Conservation (phyloP, 2,888 invertebrate genomes). For the Isotomurus palustris region DNA sequence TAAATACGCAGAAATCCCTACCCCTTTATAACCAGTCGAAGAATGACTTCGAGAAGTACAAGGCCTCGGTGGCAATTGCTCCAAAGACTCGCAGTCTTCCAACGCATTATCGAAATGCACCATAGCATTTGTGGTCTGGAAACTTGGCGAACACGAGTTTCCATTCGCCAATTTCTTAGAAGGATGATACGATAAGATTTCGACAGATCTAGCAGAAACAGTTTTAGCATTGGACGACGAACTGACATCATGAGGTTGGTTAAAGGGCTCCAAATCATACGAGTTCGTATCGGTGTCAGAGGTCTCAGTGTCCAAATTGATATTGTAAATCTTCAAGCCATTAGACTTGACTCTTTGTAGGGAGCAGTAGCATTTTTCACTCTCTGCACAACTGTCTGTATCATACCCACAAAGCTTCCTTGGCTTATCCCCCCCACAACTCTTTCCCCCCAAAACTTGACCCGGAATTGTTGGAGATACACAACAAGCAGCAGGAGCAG, state of each 20-base stretch:
- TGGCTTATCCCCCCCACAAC: conserved; percentile 9
- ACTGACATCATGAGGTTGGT: conserved; percentile 14
- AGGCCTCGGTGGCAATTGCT: too few relatives aligned
- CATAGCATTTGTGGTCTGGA: conserved; percentile 30
- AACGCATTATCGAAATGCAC: conserved; percentile 29
- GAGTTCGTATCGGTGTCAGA: conserved; percentile 46
- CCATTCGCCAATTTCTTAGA: conserved; percentile 32
- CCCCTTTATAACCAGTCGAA: too few relatives aligned
- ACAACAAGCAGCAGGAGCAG: conserved; percentile 10
- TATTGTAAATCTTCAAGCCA: conserved; percentile 47
- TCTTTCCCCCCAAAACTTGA: not conserved
- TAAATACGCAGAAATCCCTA: too few relatives aligned
- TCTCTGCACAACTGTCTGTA: conserved; percentile 72
- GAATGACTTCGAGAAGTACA: too few relatives aligned
- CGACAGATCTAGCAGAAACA: conserved; percentile 30
- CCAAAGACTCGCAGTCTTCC: too few relatives aligned
- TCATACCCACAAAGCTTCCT: conserved; percentile 69
- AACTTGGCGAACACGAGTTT: conserved; percentile 17
- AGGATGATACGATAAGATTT: conserved; percentile 44
- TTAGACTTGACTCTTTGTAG: conserved; percentile 46
- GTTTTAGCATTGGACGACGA: conserved; percentile 23
- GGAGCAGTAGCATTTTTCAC: conserved; percentile 49
- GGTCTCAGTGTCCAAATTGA: conserved; percentile 46
- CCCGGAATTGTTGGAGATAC: not conserved
- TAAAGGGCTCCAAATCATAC: conserved; percentile 44